phyloP scores from a whole-genome alignment of 1,140 invertebrate species.

The Orchesella cincta region DNA sequence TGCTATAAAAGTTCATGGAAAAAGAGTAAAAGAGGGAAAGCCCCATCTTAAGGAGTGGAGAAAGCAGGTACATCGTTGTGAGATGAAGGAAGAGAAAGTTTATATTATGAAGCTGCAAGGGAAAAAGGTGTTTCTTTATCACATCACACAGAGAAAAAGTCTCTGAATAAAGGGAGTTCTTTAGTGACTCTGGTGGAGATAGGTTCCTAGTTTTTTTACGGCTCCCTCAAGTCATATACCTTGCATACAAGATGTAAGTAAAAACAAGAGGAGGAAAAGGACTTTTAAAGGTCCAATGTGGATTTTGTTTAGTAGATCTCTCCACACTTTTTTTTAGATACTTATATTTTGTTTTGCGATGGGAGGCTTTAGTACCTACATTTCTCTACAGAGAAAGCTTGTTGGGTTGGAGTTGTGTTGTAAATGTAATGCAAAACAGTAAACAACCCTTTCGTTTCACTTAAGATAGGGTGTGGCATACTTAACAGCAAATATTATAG shows the following conservation, averaged over 20 bases:
- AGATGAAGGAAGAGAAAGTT: neutral
- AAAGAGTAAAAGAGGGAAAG: neutral
- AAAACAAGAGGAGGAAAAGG: conserved; percentile 9
- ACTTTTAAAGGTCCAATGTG: neutral
- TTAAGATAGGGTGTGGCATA: conserved; percentile 20
- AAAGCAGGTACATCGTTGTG: neutral
- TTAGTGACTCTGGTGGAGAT: neutral
- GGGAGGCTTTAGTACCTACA: no score
- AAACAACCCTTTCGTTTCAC: conserved; percentile 3
- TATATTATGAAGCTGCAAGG: neutral
- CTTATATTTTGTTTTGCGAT: neutral
- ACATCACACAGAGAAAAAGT: neutral
- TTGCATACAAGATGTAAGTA: conserved; percentile 15
- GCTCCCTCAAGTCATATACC: conserved; percentile 2
- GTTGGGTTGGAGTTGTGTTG: neutral
- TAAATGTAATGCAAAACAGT: conserved; percentile 16
- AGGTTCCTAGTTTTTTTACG: neutral
- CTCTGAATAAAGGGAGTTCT: neutral
- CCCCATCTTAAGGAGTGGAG: no score
- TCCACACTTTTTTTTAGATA: neutral
- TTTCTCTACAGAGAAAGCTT: neutral
- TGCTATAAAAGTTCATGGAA: neutral
- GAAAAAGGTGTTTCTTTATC: neutral
- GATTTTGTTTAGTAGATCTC: conserved; percentile 9
- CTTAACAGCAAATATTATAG: neutral